phyloP scores from a whole-genome alignment of 2,797 vertebrate species.

The Falco rusticolus region DNA sequence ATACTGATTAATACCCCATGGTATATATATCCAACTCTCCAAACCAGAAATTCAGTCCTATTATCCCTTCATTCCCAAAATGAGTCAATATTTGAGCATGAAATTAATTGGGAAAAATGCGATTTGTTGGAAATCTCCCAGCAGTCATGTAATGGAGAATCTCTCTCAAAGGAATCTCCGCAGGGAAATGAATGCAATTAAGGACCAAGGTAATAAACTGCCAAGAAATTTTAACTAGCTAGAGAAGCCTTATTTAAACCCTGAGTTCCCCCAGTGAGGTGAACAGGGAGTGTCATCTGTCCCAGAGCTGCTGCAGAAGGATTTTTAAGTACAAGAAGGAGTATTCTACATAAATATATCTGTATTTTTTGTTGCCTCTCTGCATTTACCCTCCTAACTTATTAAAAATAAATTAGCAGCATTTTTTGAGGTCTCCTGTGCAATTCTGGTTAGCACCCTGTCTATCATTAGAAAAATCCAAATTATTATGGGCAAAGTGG shows the following conservation, averaged over 20 bases:
- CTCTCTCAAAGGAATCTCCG: conserved; percentile 9
- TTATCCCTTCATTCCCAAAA: conserved; percentile 2
- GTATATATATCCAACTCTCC: background rate
- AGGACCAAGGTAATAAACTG: conserved; percentile 39
- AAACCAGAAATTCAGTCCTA: background rate
- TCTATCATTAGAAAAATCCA: background rate
- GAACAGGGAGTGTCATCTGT: background rate
- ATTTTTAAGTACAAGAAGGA: background rate
- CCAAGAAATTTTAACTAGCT: conserved; percentile 47
- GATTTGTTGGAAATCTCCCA: conserved; percentile 17
- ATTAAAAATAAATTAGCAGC: background rate
- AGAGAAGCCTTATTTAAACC: conserved; percentile 55
- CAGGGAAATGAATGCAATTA: conserved; percentile 58
- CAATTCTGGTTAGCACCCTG: background rate
- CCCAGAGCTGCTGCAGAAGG: background rate
- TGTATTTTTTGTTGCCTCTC: background rate
- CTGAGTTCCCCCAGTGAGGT: background rate
- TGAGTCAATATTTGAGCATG: conserved; percentile 16
- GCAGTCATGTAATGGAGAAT: background rate
- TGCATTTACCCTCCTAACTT: background rate
- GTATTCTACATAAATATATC: background rate
- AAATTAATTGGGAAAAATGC: conserved; percentile 39
- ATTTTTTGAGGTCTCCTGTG: background rate
- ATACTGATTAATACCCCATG: background rate
- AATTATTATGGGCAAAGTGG: background rate